Conservation (phyloP, 2,797 vertebrate species). For the Capromys pilorides region DNA sequence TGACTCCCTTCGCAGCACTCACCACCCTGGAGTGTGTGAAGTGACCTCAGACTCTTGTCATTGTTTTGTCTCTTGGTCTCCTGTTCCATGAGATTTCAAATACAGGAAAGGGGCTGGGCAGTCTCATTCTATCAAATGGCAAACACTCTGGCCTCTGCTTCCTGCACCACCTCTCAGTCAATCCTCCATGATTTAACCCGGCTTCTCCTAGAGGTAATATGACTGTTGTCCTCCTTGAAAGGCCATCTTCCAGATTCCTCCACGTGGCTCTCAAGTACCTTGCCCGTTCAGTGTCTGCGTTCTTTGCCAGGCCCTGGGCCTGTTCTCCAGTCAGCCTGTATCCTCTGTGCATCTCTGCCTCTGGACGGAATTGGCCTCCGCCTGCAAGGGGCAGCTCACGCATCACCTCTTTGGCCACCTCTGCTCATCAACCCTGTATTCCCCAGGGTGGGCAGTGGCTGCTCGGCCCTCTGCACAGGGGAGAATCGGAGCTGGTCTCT, state of each 20-base stretch:
- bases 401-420: neutral
- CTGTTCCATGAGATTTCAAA: neutral
- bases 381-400: neutral
- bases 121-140: neutral
- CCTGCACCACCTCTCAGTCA: neutral
- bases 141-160: neutral
- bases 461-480: neutral
- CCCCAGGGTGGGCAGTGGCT: neutral
- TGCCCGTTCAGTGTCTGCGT: no score
- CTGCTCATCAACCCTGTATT: neutral
- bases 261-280: neutral
- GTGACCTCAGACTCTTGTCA: neutral
- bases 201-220: neutral
- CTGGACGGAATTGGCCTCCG: neutral
- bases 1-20: neutral
- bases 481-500: neutral
- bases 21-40: no score
- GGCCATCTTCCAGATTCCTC: neutral
- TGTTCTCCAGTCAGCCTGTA: neutral
- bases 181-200: neutral
- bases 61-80: neutral
- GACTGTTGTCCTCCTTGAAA: neutral
- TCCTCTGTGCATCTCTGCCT: neutral
- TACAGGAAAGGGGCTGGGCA: neutral
- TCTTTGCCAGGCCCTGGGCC: neutral